phyloP scores from a whole-genome alignment of 2,888 invertebrate genomes.

The Toxonevra muliebris region DNA sequence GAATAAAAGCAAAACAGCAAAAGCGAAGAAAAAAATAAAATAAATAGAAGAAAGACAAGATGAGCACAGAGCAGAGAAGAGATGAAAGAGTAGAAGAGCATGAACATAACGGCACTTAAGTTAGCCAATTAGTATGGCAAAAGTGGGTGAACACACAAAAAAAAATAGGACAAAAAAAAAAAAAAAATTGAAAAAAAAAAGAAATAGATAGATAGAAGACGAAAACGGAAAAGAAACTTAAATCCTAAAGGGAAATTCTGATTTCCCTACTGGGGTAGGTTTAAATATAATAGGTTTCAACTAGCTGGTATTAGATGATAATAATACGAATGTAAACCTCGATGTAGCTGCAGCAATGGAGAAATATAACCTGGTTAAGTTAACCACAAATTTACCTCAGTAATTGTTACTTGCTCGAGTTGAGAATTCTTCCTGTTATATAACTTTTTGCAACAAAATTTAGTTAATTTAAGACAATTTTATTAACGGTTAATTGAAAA shows the following conservation, averaged over 20 bases:
- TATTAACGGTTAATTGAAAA: conserved; percentile 57
- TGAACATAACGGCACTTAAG: conserved; percentile 55
- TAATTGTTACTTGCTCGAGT: too few species aligned
- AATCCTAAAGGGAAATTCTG: conserved; percentile 27
- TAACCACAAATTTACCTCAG: neutral
- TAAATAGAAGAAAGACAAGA: neutral
- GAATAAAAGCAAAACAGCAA: conserved; percentile 21
- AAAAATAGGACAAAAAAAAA: neutral
- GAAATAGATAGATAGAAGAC: neutral
- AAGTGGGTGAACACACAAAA: conserved; percentile 8
- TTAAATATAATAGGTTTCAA: too few species aligned
- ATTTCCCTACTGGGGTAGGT: conserved; percentile 4
- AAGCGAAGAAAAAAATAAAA: neutral
- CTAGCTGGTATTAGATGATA: too few species aligned
- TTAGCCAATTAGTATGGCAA: conserved; percentile 51
- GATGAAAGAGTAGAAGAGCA: conserved; percentile 2
- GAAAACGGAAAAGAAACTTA: neutral
- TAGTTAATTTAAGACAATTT: conserved; percentile 44
- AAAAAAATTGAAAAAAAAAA: neutral
- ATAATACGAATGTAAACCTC: too few species aligned
- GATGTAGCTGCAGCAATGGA: too few species aligned
- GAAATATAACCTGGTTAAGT: neutral
- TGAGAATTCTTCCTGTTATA: neutral
- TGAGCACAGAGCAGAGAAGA: conserved; percentile 9
- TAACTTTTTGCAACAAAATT: neutral